Conservation (phyloP, 2,113 vertebrate genomes). For the Tichodroma muraria region DNA sequence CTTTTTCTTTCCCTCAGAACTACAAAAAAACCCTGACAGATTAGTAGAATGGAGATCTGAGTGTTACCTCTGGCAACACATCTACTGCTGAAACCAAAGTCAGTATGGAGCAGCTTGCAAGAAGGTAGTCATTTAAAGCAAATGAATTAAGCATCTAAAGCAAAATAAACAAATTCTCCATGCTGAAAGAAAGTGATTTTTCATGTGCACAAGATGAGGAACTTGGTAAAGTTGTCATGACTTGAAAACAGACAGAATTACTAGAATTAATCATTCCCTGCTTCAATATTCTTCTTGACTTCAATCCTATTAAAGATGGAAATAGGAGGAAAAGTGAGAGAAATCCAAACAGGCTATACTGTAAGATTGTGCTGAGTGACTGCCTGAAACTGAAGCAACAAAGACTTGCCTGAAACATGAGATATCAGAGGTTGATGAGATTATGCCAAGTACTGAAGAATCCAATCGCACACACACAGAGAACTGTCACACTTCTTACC, state of each 20-base stretch:
- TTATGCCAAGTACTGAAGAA: conserved; percentile 18
- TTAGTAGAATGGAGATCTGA: background rate
- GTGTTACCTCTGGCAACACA: background rate
- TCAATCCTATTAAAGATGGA: background rate
- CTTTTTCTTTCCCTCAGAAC: background rate
- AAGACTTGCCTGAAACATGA: background rate
- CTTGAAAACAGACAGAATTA: background rate
- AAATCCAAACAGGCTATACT: background rate
- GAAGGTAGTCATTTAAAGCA: background rate
- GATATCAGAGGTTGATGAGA: background rate
- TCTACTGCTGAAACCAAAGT: background rate
- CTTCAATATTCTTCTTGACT: background rate
- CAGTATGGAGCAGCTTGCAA: background rate
- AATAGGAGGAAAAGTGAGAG: background rate
- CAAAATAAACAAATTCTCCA: background rate
- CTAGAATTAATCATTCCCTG: background rate
- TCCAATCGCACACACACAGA: background rate
- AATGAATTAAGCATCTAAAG: background rate
- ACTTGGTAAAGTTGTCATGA: background rate
- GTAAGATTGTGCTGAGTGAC: background rate
- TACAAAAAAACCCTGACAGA: background rate
- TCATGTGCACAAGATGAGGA: background rate
- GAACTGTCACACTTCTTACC: conserved; percentile 7
- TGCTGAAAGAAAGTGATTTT: background rate
- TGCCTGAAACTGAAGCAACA: background rate